These are phyloP conservation scores for Drosophila engyochracea DNA, from an alignment of 2,888 invertebrate genomes.

Conservation along the genomic window DNA sequence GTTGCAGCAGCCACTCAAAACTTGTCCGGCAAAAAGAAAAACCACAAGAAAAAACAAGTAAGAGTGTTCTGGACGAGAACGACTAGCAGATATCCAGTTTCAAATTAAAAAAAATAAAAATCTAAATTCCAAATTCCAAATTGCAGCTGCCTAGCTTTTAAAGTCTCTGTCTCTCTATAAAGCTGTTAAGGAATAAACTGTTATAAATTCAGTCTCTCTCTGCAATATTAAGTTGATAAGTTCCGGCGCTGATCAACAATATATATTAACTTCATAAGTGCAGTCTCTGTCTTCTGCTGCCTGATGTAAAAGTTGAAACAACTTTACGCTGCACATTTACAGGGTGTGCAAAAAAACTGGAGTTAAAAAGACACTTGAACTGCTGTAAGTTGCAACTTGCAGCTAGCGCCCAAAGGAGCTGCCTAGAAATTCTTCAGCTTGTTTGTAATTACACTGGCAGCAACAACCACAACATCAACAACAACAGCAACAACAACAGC, in stretches of 20 bases:
- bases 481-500: conserved; percentile 39
- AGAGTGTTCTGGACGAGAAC: not conserved
- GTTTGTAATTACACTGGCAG: conserved; percentile 73
- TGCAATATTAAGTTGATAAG: not conserved
- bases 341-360: conserved; percentile 6
- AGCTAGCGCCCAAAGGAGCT: conserved; percentile 77
- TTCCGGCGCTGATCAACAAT: not conserved
- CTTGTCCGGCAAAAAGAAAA: conserved; percentile 55
- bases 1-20: conserved; percentile 55
- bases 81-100: not conserved
- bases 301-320: not conserved
- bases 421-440: conserved; percentile 74
- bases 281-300: not conserved
- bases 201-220: not conserved
- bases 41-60: conserved; percentile 15
- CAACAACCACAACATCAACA: conserved; percentile 48
- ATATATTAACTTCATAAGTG: not conserved
- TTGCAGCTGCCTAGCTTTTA: not conserved
- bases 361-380: conserved; percentile 50
- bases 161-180: not conserved
- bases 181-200: not conserved
- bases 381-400: conserved; percentile 44
- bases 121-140: no score
- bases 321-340: not conserved
- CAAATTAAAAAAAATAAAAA: not conserved